Conservation (phyloP, 37 sponge, comb jelly and placozoan genomes). For the Aphrocallistes beatrix region DNA sequence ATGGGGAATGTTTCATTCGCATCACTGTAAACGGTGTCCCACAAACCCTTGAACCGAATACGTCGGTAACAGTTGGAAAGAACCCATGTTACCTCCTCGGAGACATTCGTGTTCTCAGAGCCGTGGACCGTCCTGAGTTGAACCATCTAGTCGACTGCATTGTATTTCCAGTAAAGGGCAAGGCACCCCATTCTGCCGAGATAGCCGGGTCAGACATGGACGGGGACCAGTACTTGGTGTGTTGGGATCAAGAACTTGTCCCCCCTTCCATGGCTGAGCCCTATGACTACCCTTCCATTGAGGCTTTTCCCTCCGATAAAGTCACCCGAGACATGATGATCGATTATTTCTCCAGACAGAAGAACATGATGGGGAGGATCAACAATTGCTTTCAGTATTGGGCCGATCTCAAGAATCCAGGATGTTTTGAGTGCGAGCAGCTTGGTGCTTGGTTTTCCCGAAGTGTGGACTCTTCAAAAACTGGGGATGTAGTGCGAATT, state of each 20-base stretch:
- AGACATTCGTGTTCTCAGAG: constrained; percentile 46
- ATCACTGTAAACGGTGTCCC: constrained; percentile 39
- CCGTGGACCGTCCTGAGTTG: constrained; percentile 29
- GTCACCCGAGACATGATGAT: constrained; percentile 21
- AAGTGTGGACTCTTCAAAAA: constrained; percentile 62
- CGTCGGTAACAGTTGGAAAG: constrained; percentile 39
- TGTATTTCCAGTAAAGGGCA: constrained; percentile 58
- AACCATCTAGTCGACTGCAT: constrained; percentile 64
- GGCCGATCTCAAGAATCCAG: constrained; percentile 43
- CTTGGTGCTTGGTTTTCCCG: constrained; percentile 45
- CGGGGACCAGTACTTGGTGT: constrained; percentile 73
- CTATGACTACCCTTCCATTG: constrained; percentile 43
- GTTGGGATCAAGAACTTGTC: constrained; percentile 57
- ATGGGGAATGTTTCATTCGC: constrained; percentile 62
- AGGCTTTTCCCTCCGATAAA: not conserved
- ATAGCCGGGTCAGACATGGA: constrained; percentile 79
- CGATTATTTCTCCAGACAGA: constrained; percentile 46
- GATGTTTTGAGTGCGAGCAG: constrained; percentile 35
- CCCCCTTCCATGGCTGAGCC: constrained; percentile 26
- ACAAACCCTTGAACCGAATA: constrained; percentile 20
- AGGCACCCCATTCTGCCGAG: constrained; percentile 55
- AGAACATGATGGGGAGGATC: constrained; percentile 41
- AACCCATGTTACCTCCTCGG: constrained; percentile 66
- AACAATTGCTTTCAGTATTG: constrained; percentile 47
- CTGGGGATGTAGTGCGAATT: constrained; percentile 37